Conservation (phyloP, 2,888 invertebrate genomes). For the Prostheceraeus crozeri region DNA sequence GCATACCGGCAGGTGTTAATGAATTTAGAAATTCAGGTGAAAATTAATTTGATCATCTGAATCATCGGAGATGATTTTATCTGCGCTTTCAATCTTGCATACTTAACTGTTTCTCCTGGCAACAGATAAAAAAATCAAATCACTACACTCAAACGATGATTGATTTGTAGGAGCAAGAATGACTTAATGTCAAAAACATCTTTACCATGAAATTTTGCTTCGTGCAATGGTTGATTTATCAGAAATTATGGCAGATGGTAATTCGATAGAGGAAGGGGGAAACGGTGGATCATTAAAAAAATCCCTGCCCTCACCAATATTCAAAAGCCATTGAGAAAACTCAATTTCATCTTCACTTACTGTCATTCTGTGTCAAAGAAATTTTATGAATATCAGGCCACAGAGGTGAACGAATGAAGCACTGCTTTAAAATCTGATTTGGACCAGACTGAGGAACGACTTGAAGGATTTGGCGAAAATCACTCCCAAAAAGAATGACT, state of each 20-base stretch:
- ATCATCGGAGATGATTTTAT: conserved; percentile 26
- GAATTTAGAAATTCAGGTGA: conserved; percentile 41
- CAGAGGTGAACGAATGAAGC: no score
- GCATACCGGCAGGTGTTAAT: conserved; percentile 39
- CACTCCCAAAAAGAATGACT: conserved; percentile 38
- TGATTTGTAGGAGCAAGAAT: conserved; percentile 43
- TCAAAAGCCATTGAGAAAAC: neutral
- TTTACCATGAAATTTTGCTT: no score
- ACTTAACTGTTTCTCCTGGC: conserved; percentile 27
- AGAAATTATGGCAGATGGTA: no score
- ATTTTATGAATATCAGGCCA: no score
- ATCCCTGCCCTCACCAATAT: neutral
- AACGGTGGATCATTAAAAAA: no score
- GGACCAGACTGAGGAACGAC: conserved; percentile 36
- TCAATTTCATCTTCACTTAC: conserved; percentile 12
- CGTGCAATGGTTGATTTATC: no score
- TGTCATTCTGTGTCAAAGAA: neutral
- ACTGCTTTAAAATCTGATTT: no score
- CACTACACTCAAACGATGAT: conserved; percentile 35
- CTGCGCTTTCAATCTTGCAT: conserved; percentile 37
- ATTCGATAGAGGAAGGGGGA: no score
- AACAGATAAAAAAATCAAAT: conserved; percentile 33
- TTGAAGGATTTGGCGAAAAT: conserved; percentile 40
- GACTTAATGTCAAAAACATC: no score
- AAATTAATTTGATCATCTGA: conserved; percentile 32